Evolutionary conservation across 2,113 vertebrate genomes (phyloP).

Genomic region (Motacilla tschutschensis): DNA sequence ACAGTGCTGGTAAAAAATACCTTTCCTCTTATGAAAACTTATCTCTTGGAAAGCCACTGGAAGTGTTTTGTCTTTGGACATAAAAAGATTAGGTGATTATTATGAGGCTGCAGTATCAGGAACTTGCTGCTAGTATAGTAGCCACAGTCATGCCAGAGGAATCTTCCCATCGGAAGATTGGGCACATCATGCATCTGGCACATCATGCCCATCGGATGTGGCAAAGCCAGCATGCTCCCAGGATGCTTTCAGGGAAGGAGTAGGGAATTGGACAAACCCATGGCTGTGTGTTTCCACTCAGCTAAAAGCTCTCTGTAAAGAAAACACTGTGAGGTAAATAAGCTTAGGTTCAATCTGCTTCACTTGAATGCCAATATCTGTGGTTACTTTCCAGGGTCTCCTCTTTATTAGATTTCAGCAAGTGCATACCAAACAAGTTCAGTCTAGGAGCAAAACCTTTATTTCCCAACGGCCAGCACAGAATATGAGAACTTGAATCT

Average conservation of each 20-base stretch:
- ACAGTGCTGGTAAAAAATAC: not conserved
- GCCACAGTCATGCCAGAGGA: not conserved
- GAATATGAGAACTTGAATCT: not conserved
- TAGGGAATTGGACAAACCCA: not conserved
- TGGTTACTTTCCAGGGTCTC: not conserved
- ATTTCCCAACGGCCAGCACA: slow-evolving; percentile 25
- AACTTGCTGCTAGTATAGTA: not conserved
- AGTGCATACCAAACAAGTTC: not conserved
- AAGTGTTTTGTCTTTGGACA: not conserved
- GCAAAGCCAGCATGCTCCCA: not conserved
- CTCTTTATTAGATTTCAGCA: slow-evolving; percentile 23
- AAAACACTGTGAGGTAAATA: not conserved
- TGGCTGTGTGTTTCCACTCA: not conserved
- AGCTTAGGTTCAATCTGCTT: not conserved
- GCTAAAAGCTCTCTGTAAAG: not conserved
- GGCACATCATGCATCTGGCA: too few species aligned
- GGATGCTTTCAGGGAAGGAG: not conserved
- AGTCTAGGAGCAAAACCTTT: not conserved
- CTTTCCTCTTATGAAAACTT: not conserved
- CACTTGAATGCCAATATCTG: not conserved
- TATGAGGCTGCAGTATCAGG: not conserved
- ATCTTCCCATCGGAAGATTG: not conserved
- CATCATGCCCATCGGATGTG: not conserved
- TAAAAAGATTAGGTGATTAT: not conserved
- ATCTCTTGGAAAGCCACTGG: not conserved